Evolutionary conservation across 2,113 vertebrate genomes (phyloP).

Genomic region (Falco punctatus): DNA sequence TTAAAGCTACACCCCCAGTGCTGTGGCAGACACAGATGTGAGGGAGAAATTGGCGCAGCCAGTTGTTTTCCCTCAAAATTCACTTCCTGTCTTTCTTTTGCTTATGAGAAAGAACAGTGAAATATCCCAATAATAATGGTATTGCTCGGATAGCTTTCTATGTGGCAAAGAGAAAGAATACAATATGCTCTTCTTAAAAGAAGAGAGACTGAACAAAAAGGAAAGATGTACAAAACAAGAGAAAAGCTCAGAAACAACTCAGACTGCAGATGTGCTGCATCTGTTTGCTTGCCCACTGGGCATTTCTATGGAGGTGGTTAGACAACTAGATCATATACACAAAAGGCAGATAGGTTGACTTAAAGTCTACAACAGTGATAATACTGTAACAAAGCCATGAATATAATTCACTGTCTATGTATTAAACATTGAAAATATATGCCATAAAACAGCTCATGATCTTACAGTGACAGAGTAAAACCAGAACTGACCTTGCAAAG

Average conservation of each 20-base stretch:
- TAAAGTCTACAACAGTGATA: neutral
- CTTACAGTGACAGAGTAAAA: neutral
- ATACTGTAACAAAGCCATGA: neutral
- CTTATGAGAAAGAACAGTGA: neutral
- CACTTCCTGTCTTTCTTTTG: neutral
- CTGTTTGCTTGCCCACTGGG: conserved; percentile 52
- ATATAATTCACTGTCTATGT: neutral
- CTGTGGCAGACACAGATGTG: neutral
- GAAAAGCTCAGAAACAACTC: conserved; percentile 6
- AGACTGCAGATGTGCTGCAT: conserved; percentile 52
- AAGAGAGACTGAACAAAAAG: neutral
- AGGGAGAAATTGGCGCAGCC: neutral
- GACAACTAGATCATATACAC: conserved; percentile 11
- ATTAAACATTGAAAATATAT: neutral
- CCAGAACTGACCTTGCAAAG: conserved; percentile 2
- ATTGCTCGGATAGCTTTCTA: neutral
- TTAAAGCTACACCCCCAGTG: neutral
- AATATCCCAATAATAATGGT: neutral
- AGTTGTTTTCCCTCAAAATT: neutral
- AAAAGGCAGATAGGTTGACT: neutral
- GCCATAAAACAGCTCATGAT: neutral
- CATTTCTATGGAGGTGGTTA: conserved; percentile 1
- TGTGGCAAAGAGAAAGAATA: neutral
- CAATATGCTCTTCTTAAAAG: neutral
- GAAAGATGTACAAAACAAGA: conserved; percentile 5